Evolutionary conservation across 1,140 invertebrate species (phyloP).

Genomic region (Papilio polyxenes): DNA sequence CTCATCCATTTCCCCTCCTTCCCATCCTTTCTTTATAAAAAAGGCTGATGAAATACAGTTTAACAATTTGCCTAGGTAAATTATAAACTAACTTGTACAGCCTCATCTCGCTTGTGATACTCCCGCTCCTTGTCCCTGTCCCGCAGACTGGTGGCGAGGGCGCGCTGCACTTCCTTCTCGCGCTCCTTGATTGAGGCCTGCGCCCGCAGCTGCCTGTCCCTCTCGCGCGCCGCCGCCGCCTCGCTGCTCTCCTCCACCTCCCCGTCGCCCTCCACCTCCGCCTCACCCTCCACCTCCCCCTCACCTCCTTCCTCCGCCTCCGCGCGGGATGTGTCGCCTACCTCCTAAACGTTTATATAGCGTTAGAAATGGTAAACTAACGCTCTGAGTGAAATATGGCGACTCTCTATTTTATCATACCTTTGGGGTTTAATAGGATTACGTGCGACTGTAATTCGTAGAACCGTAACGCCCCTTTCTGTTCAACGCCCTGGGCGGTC

Average conservation of each 20-base stretch:
- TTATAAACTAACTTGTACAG: not conserved
- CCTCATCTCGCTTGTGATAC: constrained; percentile 96
- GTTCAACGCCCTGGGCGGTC: too few relatives aligned
- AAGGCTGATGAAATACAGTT: too few relatives aligned
- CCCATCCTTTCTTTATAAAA: too few relatives aligned
- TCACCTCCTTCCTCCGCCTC: constrained; percentile 30
- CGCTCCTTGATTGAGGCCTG: constrained; percentile 95
- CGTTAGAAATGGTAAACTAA: too few relatives aligned
- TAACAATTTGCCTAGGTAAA: too few relatives aligned
- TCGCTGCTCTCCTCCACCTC: constrained; percentile 82
- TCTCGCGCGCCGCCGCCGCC: constrained; percentile 87
- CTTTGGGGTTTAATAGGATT: too few relatives aligned
- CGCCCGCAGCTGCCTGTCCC: constrained; percentile 85
- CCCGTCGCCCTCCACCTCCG: constrained; percentile 32
- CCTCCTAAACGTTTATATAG: not conserved
- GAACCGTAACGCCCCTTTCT: too few relatives aligned
- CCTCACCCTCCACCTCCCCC: constrained; percentile 39
- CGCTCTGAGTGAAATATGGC: too few relatives aligned
- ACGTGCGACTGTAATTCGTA: too few relatives aligned
- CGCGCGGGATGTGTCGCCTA: constrained; percentile 12
- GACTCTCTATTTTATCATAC: too few relatives aligned
- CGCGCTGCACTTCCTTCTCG: constrained; percentile 95
- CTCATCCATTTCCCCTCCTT: too few relatives aligned
- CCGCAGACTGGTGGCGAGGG: constrained; percentile 94
- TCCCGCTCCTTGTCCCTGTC: constrained; percentile 99